These are phyloP conservation scores for Tetragonula clypearis DNA, from an alignment of 1,140 invertebrate species.

Conservation along the genomic window DNA sequence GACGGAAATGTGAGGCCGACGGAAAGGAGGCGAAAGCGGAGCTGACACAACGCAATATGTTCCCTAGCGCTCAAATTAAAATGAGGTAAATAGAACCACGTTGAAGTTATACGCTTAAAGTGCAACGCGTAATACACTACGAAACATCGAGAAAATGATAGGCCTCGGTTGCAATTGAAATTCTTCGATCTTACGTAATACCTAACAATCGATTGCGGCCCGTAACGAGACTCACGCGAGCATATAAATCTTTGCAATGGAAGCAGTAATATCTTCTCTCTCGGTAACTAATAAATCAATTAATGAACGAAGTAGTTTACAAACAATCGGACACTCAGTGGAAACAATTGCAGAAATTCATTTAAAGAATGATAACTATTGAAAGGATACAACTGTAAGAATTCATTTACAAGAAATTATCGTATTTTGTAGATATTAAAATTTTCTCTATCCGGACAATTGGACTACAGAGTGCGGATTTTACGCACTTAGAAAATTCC, in stretches of 20 bases:
- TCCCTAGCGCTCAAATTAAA: slow-evolving; percentile 86
- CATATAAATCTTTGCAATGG: slow-evolving; percentile 11
- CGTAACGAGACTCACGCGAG: neutral
- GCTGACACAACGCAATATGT: slow-evolving; percentile 83
- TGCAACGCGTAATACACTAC: neutral
- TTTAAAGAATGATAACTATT: neutral
- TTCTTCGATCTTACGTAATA: neutral
- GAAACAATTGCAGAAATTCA: neutral
- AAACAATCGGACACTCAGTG: neutral
- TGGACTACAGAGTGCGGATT: neutral
- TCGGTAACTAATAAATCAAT: neutral
- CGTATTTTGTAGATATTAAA: neutral
- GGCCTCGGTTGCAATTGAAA: slow-evolving; percentile 24
- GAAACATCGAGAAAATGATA: slow-evolving; percentile 13
- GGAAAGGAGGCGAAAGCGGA: slow-evolving; percentile 85
- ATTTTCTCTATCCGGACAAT: neutral
- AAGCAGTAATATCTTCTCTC: neutral
- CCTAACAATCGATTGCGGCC: neutral
- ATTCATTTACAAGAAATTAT: neutral
- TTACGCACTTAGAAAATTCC: too few relatives aligned
- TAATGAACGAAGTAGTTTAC: neutral
- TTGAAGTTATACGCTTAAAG: neutral
- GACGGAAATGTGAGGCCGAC: slow-evolving; percentile 84
- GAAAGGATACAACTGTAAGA: neutral
- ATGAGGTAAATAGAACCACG: slow-evolving; percentile 82